Evolutionary conservation across 2,113 vertebrate species (phyloP), one percentile per base, ranked within the genome.

Genomic region (Corapipo altera): DNA sequence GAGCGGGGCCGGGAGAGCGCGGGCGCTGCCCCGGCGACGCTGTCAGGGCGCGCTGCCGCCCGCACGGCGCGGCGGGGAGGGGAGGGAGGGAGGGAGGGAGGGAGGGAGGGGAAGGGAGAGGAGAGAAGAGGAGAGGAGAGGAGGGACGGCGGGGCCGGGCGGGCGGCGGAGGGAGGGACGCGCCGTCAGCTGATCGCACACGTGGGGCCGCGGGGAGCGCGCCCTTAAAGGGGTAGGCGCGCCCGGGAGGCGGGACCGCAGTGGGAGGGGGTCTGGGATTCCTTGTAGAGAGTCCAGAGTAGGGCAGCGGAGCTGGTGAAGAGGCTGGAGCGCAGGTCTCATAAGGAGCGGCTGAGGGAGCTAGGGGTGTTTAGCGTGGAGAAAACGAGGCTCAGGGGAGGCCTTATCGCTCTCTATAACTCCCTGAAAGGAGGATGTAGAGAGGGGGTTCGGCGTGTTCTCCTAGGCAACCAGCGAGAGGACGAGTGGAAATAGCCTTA

Each of bases 111-210:
- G 39, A 41, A 41, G 39, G 39, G 39, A 41, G 39, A 41, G 39
- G 39, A 41, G 39, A 41, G 39, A 41, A 39, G 39, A 39, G 37
- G 39, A 41, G 39, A 41, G 39, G 39, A 41, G 12, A 41, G 39
- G 39, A 41, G 49, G 5, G 58, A 32, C 55, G 35, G 37, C 52
- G 9, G 15, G 27, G 55, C 18, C 16, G 55, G 62, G 32, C 16
- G 30, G 43, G 46, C 13, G 41, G 52, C 67, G 27, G 37, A 33
- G 28, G 75, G 75, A 10, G 49, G 66, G 76, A 32, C 76, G 55
- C 48, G 55, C 54, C 4, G 33, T 94, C 93, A 94, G 89, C 89
- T 94, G 93, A 92, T 89, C 35, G 27, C 76, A 35, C 71, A 74
- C 90, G 93, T 78, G 90, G 77, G 81, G 66, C 32, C 8, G 37